Conservation (phyloP, 2,113 vertebrate species). For the Myiagra hebetior region DNA sequence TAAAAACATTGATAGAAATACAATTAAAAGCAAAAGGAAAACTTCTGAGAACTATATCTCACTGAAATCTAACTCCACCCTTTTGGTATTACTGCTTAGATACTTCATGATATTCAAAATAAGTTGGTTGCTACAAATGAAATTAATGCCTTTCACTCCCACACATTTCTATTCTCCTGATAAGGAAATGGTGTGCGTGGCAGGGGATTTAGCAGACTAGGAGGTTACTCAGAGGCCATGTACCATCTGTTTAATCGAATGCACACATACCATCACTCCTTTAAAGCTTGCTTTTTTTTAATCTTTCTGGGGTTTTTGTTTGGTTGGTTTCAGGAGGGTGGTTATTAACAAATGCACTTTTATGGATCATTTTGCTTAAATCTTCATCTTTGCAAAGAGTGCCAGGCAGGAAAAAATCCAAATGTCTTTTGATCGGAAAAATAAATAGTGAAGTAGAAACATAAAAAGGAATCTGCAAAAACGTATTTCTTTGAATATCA, state of each 20-base stretch:
- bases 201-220: not conserved
- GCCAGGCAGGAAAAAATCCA: not conserved
- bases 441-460: not conserved
- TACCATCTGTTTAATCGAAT: not conserved
- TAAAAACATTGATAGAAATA: not conserved
- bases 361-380: not conserved
- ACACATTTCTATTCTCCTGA: not conserved
- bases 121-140: not conserved
- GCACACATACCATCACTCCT: not conserved
- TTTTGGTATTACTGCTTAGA: not conserved
- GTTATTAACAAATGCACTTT: not conserved
- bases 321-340: not conserved
- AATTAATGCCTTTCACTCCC: not conserved
- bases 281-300: fast-evolving
- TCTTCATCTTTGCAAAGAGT: not conserved
- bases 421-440: not conserved
- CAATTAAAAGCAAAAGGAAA: not conserved
- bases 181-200: not conserved
- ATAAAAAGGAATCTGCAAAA: not conserved
- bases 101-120: not conserved
- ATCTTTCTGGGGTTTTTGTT: not conserved
- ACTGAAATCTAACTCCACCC: not conserved
- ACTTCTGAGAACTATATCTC: not conserved
- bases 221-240: not conserved
- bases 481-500: not conserved